Evolutionary conservation across 64 coral and sea anemone genomes (phyloP).

Genomic region (Orbicella faveolata): DNA sequence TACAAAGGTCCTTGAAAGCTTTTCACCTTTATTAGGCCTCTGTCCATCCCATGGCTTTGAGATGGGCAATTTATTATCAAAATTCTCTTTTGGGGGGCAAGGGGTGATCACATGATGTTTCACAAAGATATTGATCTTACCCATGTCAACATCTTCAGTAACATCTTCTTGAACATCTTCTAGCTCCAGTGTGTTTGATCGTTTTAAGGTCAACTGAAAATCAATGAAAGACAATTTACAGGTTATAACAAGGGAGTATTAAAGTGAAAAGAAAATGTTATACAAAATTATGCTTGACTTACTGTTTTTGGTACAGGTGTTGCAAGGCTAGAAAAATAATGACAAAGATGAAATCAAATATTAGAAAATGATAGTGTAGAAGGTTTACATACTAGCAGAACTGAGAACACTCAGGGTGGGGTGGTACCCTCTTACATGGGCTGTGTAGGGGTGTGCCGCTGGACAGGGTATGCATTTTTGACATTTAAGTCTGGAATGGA

Average conservation of each 20-base stretch:
- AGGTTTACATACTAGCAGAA: neutral
- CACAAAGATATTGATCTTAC: neutral
- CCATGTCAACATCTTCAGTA: constrained; percentile 24
- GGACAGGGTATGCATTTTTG: too few species aligned
- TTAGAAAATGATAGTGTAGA: neutral
- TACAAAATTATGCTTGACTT: neutral
- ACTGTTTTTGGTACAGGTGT: constrained; percentile 26
- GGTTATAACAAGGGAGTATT: neutral
- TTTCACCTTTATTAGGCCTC: too few species aligned
- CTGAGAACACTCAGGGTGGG: too few species aligned
- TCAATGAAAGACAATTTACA: neutral
- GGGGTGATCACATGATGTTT: neutral
- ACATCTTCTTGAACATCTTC: constrained; percentile 73
- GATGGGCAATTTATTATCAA: too few species aligned
- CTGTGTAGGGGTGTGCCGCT: too few species aligned
- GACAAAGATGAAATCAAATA: neutral
- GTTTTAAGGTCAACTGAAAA: neutral
- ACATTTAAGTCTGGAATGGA: too few species aligned
- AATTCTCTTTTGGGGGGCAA: too few species aligned
- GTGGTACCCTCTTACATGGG: too few species aligned
- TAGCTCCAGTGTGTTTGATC: constrained; percentile 34
- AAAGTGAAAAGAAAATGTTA: neutral
- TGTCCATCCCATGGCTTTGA: too few species aligned
- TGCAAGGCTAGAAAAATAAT: constrained; percentile 32
- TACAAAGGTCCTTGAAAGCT: too few species aligned